phyloP scores from a whole-genome alignment of 2,113 vertebrate genomes.

The Sakesphorus luctuosus region DNA sequence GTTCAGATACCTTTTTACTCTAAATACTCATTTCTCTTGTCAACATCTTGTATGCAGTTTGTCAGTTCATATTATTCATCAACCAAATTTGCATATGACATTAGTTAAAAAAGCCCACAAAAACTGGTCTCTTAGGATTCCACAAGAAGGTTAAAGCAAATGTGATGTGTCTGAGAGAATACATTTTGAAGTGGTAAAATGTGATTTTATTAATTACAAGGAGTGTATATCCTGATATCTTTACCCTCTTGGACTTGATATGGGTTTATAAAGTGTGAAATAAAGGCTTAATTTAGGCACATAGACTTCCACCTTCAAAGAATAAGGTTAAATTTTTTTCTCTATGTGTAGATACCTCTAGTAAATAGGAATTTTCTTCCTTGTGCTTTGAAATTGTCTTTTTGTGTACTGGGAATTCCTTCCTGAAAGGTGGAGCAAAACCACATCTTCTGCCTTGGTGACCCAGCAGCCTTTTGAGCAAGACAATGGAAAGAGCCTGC shows the following conservation, averaged over 20 bases:
- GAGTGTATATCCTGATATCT: not conserved
- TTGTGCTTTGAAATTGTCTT: not conserved
- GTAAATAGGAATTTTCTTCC: not conserved
- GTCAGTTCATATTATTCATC: not conserved
- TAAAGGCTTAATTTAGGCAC: not conserved
- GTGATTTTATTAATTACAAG: not conserved
- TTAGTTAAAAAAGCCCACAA: not conserved
- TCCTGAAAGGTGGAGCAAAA: not conserved
- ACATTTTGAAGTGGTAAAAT: not conserved
- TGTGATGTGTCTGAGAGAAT: not conserved
- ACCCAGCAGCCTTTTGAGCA: not conserved
- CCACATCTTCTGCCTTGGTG: not conserved
- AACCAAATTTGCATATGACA: not conserved
- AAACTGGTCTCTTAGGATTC: not conserved
- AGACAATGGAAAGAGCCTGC: not conserved
- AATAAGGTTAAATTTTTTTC: not conserved
- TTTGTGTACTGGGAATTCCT: not conserved
- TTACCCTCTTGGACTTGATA: not conserved
- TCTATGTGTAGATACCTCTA: not conserved
- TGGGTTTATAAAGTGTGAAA: not conserved
- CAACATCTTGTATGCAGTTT: not conserved
- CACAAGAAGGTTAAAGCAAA: not conserved
- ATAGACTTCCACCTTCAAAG: not conserved
- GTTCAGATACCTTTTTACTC: not conserved
- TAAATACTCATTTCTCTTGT: not conserved